Conservation (phyloP, 1,140 invertebrate species). For the Habropoda laboriosa region DNA sequence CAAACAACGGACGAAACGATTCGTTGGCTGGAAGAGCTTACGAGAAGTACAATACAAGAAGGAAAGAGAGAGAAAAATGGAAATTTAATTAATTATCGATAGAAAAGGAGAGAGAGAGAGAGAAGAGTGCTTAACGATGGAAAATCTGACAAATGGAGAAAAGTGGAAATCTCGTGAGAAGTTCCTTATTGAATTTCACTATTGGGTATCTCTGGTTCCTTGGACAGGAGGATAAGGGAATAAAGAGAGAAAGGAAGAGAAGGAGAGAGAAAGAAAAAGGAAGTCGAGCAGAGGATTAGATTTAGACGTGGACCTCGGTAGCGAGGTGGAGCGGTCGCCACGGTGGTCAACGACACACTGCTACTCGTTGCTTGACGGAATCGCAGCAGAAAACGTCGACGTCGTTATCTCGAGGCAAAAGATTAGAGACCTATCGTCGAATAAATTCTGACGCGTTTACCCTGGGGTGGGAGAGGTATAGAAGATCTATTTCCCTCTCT, state of each 20-base stretch:
- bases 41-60: no score
- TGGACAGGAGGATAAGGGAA: neutral
- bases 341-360: slow-evolving; percentile 63
- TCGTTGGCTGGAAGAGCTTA: no score
- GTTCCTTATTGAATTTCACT: neutral
- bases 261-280: neutral
- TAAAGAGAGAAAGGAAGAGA: neutral
- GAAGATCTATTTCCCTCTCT: neutral
- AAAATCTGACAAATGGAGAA: neutral
- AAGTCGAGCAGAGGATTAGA: neutral
- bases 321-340: slow-evolving; percentile 48
- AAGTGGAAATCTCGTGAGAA: neutral
- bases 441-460: neutral
- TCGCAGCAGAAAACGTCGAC: slow-evolving; percentile 44
- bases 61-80: neutral
- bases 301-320: slow-evolving; percentile 29
- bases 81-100: neutral
- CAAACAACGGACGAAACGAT: neutral
- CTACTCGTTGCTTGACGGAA: slow-evolving; percentile 31
- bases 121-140: no score
- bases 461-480: slow-evolving; percentile 11
- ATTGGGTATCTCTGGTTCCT: no score
- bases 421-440: slow-evolving; percentile 53
- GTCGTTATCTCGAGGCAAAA: slow-evolving; percentile 56
- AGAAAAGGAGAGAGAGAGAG: no score